Evolutionary conservation across 2,113 vertebrate genomes (phyloP).

Genomic region (Phylloscopus whistleri): DNA sequence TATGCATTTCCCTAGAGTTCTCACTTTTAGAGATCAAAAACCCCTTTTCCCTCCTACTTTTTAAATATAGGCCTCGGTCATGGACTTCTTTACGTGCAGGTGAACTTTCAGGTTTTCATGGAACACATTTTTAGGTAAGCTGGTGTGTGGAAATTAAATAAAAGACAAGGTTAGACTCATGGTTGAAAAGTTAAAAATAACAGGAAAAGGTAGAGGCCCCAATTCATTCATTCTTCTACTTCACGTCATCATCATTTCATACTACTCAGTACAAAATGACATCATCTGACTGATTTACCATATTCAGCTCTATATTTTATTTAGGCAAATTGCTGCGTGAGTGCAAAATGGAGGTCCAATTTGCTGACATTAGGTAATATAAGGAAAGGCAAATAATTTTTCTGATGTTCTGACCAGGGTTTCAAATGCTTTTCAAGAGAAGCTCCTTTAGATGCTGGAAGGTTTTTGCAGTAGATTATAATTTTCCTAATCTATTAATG

Average conservation of each 20-base stretch:
- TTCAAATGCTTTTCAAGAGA: neutral
- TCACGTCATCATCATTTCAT: neutral
- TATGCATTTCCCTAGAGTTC: neutral
- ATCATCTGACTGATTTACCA: neutral
- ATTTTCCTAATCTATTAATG: neutral
- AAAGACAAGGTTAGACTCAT: neutral
- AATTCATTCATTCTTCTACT: neutral
- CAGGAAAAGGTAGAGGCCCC: neutral
- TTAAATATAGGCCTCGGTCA: neutral
- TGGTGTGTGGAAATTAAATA: neutral
- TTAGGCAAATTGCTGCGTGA: neutral
- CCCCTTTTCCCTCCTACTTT: neutral
- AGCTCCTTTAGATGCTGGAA: neutral
- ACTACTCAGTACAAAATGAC: neutral
- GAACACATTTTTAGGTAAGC: neutral
- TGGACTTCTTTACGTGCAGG: neutral
- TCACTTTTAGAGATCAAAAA: neutral
- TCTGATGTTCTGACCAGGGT: neutral
- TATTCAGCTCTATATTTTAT: neutral
- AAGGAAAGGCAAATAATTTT: neutral
- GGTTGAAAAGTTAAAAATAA: neutral
- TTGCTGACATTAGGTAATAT: neutral
- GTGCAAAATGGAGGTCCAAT: neutral
- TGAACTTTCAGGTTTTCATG: neutral
- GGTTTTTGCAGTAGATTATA: neutral